Evolutionary conservation across 2,113 vertebrate species (phyloP), one percentile per base, ranked within the genome.

Genomic region (Microcebus tavaratra): DNA sequence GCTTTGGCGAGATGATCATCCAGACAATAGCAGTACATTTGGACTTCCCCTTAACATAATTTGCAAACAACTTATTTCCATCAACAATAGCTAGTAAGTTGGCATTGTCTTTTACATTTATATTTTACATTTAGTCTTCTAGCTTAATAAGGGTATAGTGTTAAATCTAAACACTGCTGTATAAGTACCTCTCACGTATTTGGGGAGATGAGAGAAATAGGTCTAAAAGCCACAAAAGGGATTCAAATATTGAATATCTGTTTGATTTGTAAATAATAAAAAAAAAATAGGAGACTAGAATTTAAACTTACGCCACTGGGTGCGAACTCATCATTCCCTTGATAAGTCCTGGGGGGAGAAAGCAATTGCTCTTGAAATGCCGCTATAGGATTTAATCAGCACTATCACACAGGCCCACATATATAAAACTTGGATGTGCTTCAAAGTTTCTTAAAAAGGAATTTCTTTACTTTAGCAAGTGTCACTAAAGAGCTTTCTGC

Each of bases 11-110:
- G 96, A 97, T 53, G 93, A 97, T 57, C 91, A 65, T 80, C 95
- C 94, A 83, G 97, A 97, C 68, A 96, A 85, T 12, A 42, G 34
- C 5, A 34, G 78, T 85, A 98, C 96, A 84, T 99, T 98, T 80
- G 98, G 99, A 67, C 97, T 99, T 90, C 99, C 98, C 53, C 98
- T 94, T 72, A 98, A 99, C 90, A 97, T 98, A 67, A 92, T 98
- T 96, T 93, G 98, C 92, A 98, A 99, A 59, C 98, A 99, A 65
- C 95, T 98, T 94, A 98, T 99, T 78, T 99, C 98, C 93, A 92
- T 99, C 83, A 98, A 98, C 97, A 98, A 97, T 96, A 98, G 98
- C 86, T 73, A 90, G 99, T 98, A 95, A 98, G 98, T 83, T 61
- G 67, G 8, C 81, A 17, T 70, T 91, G 78, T 72, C 87, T 88